Conservation (phyloP, 2,113 vertebrate species). For the Damaliscus lunatus region DNA sequence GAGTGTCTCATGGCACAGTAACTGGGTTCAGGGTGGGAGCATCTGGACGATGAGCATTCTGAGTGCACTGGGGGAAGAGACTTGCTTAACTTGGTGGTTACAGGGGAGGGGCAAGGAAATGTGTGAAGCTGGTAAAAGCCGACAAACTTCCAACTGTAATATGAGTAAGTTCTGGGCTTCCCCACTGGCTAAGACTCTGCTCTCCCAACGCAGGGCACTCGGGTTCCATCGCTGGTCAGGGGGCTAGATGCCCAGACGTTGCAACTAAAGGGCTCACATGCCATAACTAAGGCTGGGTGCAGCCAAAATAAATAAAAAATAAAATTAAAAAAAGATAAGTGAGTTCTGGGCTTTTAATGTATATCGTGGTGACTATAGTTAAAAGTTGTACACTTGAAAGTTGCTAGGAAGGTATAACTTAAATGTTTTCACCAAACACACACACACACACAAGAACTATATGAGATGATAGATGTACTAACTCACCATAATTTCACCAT, state of each 20-base stretch:
- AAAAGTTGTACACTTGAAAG: neutral
- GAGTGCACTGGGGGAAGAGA: neutral
- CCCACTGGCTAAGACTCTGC: neutral
- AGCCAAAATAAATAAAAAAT: neutral
- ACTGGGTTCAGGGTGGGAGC: neutral
- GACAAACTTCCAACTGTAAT: neutral
- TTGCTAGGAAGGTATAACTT: neutral
- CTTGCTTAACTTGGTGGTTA: neutral
- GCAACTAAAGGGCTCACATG: neutral
- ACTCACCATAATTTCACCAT: neutral
- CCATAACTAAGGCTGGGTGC: neutral
- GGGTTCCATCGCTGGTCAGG: neutral
- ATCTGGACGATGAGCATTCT: neutral
- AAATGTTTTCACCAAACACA: neutral
- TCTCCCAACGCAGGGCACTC: neutral
- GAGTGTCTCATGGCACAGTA: neutral
- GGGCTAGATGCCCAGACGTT: neutral
- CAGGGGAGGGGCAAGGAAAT: no score
- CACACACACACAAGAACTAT: neutral
- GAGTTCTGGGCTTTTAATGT: neutral
- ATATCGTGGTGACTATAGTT: neutral
- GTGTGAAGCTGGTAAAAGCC: neutral
- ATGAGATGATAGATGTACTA: neutral
- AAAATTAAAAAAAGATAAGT: neutral
- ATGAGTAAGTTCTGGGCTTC: neutral